Conservation (phyloP, 2,113 vertebrate species). For the Vicugna pacos region DNA sequence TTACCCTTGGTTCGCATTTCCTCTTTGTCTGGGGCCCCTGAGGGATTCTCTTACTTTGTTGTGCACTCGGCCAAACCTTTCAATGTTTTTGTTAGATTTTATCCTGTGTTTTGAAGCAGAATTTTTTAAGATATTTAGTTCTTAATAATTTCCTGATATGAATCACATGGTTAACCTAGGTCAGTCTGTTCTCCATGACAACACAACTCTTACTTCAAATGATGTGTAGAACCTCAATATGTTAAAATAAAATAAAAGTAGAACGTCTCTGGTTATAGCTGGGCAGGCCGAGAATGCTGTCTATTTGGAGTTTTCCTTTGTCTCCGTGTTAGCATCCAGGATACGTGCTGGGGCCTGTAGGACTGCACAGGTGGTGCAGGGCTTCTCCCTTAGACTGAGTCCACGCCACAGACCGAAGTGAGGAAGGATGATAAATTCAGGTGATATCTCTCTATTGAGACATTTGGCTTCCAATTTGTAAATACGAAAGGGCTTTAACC, state of each 20-base stretch:
- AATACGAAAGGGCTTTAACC: neutral
- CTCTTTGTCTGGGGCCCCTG: neutral
- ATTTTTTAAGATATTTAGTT: neutral
- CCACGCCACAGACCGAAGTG: neutral
- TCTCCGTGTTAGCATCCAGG: neutral
- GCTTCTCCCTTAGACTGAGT: neutral
- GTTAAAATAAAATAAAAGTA: neutral
- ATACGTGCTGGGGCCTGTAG: neutral
- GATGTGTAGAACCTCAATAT: neutral
- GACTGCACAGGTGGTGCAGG: neutral
- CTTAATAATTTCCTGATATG: constrained; percentile 4
- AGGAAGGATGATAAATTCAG: neutral
- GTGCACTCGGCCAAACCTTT: neutral
- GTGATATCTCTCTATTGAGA: neutral
- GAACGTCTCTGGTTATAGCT: neutral
- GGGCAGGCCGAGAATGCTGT: neutral
- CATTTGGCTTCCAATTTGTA: neutral
- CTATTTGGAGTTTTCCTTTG: neutral
- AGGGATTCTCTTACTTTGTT: neutral
- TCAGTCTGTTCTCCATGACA: neutral
- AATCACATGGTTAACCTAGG: neutral
- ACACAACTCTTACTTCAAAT: constrained; percentile 1
- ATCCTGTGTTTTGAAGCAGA: neutral
- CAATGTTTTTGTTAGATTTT: neutral
- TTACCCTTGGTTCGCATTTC: neutral